phyloP scores from a whole-genome alignment of 1,140 invertebrate species.

The Thalassaphorura encarpata region DNA sequence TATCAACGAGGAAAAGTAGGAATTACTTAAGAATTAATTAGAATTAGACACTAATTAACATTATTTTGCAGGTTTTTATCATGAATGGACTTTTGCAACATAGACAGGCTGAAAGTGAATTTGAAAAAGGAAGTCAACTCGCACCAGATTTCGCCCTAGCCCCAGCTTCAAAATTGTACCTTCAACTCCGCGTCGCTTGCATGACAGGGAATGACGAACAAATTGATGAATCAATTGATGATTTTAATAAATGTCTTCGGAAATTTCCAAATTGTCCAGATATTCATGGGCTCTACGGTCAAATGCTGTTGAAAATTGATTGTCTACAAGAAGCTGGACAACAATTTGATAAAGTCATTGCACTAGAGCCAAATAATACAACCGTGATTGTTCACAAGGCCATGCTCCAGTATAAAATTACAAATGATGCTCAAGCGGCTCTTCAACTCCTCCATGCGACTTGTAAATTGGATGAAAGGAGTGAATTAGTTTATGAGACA shows the following conservation, averaged over 20 bases:
- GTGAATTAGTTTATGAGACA: conserved; percentile 90
- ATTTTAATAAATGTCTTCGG: conserved; percentile 49
- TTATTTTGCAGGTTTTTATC: conserved; percentile 14
- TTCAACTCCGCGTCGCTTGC: conserved; percentile 3
- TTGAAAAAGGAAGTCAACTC: conserved; percentile 28
- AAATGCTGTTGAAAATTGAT: conserved; percentile 65
- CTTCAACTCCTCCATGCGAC: conserved; percentile 68
- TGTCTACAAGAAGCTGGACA: conserved; percentile 70
- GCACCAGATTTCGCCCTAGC: conserved; percentile 8
- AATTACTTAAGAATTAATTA: neutral
- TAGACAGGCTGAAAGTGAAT: conserved; percentile 42
- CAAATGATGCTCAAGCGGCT: conserved; percentile 64
- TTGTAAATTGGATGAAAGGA: conserved; percentile 77
- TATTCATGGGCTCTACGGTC: conserved; percentile 62
- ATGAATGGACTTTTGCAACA: conserved; percentile 22
- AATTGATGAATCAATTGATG: conserved; percentile 73
- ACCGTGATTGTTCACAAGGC: conserved; percentile 71
- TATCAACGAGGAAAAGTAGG: conserved; percentile 61
- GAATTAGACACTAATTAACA: conserved; percentile 1
- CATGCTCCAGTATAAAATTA: conserved; percentile 69
- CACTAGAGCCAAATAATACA: conserved; percentile 74
- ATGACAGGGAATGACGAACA: conserved; percentile 35
- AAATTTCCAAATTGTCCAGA: conserved; percentile 51
- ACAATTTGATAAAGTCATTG: conserved; percentile 67
- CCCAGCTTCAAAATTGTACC: neutral